Base-by-base conservation (phyloP, 2,797 vertebrate species). In the Acipenser ruthenus region DNA sequence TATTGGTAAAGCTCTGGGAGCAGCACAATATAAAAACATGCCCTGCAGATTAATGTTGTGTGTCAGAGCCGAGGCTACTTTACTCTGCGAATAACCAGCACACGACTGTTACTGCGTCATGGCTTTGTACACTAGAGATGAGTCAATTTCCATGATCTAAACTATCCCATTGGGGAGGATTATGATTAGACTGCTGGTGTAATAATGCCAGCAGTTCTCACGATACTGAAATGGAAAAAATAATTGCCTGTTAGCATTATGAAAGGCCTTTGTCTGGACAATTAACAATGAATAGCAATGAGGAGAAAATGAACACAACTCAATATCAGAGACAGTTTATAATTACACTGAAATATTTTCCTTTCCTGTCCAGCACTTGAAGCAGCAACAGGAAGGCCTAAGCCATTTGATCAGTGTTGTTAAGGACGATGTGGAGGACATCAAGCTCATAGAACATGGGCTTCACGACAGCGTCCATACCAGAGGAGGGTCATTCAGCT, bases 391-490 rank as follows among this genome's bases (percentile, higher is more conserved):
- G 74, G 96, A 99, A 58, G 95, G 95, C 50, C 82, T 99, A 68
- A 96, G 94, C 82, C 95, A 98, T 78, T 79, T 99, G 70, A 99
- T 97, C 70, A 91, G 90, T 59, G 95, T 98, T 71, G 95, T 99
- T 72, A 98, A 97, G 80, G 96, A 99, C 48, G 95, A 98, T 71
- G 73, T 99, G 83, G 96, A 98, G 69, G 97, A 99, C 78, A 94
- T 98, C 82, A 97, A 97, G 76, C 90, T 96, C 52, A 89, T 97
- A 70, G 96, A 99, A 75, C 94, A 97, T 0, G 96, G 94, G 11
- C 85, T 99, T 72, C 94, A 89, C 0, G 95, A 99, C 76, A 89
- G 86, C 52, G 87, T 93, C 69, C 95, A 94, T 71, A 80, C 90
- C 74, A 90, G 95, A 84, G 91, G 92, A 64, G 90, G 91, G 60